Evolutionary conservation across 2,888 invertebrate genomes (phyloP).

Genomic region (Alentia gelatinosa): DNA sequence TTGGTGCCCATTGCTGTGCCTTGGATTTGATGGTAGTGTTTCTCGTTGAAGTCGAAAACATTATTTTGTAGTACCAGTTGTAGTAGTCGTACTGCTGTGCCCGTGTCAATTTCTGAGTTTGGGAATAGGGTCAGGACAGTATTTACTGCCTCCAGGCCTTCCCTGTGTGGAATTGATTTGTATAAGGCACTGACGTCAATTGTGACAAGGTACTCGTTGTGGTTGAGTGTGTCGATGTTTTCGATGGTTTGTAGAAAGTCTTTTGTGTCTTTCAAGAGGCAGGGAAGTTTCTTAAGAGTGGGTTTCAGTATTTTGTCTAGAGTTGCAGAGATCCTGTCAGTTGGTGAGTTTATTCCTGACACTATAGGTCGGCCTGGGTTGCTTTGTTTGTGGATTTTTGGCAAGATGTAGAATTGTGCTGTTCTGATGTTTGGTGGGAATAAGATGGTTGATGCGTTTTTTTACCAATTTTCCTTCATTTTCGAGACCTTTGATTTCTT

Average conservation of each 20-base stretch:
- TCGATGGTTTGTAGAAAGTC: background rate
- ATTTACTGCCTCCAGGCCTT: background rate
- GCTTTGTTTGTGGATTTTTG: slow-evolving; percentile 16
- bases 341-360: no score
- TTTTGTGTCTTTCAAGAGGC: background rate
- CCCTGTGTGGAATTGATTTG: background rate
- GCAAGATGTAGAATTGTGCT: background rate
- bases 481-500: background rate
- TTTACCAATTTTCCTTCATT: background rate
- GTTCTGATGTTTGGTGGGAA: background rate
- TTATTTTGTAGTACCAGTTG: background rate
- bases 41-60: background rate
- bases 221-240: background rate
- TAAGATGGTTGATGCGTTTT: background rate
- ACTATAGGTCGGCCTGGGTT: background rate
- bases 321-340: background rate
- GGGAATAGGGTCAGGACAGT: background rate
- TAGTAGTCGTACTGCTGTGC: background rate
- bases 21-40: background rate
- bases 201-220: background rate
- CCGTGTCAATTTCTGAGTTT: no score
- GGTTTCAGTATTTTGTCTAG: background rate
- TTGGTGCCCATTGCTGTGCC: slow-evolving; percentile 38
- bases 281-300: background rate
- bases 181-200: background rate